Evolutionary conservation across 2,113 vertebrate species (phyloP).

Genomic region (Anser brachyrhynchus): DNA sequence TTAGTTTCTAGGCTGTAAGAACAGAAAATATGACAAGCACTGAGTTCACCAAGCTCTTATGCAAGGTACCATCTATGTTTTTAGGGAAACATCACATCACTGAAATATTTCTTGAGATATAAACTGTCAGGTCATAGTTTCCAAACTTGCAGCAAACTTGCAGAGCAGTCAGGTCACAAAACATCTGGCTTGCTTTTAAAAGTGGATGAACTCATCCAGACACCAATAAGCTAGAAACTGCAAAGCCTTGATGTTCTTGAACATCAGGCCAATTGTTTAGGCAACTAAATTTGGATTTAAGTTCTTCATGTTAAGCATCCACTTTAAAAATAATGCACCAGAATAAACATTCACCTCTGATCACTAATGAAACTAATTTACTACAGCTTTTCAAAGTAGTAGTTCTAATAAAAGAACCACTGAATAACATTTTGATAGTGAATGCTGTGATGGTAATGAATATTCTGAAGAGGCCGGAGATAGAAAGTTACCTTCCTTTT

Average conservation of each 20-base stretch:
- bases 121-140: not conserved
- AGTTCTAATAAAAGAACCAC: slow-evolving; percentile 56
- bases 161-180: not conserved
- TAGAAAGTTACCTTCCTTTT: slow-evolving; percentile 61
- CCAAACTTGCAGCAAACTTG: not conserved
- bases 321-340: slow-evolving; percentile 55
- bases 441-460: slow-evolving; percentile 46
- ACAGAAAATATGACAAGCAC: not conserved
- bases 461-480: slow-evolving; percentile 44
- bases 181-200: not conserved
- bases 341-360: slow-evolving; percentile 37
- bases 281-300: slow-evolving; percentile 6
- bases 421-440: slow-evolving; percentile 59
- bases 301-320: slow-evolving; percentile 11
- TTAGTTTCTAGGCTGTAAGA: not conserved
- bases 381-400: slow-evolving; percentile 44
- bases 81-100: not conserved
- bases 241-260: not conserved
- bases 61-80: not conserved
- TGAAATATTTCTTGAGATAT: not conserved
- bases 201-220: not conserved
- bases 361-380: slow-evolving; percentile 67
- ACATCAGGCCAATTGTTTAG: slow-evolving; percentile 8
- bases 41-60: not conserved
- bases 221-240: not conserved